Percentiles rank a stretch among this genome's conserved stretches.
Evolutionary conservation across 2,888 invertebrate species (phyloP).

Genomic region (Lomographa bimaculata): DNA sequence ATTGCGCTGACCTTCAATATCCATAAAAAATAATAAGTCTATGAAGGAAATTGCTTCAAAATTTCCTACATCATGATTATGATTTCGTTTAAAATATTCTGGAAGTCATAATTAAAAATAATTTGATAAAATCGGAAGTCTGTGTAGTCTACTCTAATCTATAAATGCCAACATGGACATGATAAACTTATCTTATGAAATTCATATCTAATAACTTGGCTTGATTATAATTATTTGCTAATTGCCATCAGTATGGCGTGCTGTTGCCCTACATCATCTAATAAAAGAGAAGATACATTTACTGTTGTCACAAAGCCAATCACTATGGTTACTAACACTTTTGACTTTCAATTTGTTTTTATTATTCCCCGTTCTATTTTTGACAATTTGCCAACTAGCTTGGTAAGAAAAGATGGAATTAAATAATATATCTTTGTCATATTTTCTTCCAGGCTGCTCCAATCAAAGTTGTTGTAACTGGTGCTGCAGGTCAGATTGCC

Average conservation of each 20-base stretch:
- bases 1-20: conserved; percentile 70
- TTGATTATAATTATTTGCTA: conserved; percentile 12
- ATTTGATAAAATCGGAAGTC: too few species aligned
- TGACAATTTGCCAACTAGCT: conserved; percentile 17
- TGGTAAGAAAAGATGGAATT: not conserved
- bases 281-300: conserved; percentile 32
- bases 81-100: too few species aligned
- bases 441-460: conserved; percentile 87
- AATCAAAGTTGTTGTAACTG: conserved; percentile 97
- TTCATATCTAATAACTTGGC: conserved; percentile 1
- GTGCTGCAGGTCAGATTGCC: conserved; percentile 99
- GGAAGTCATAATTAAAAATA: too few species aligned
- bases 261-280: conserved; percentile 40
- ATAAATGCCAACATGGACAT: too few species aligned
- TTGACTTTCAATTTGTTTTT: conserved; percentile 1
- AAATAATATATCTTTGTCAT: conserved; percentile 3
- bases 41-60: too few species aligned
- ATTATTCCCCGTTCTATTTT: conserved; percentile 28
- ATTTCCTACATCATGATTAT: too few species aligned
- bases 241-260: conserved; percentile 40
- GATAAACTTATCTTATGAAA: conserved; percentile 17
- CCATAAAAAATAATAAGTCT: conserved; percentile 1
- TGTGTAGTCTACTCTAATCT: too few species aligned
- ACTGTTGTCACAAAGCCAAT: conserved; percentile 35
- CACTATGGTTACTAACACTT: conserved; percentile 42